Evolutionary conservation across 2,888 invertebrate genomes (phyloP), one percentile per base, ranked within the genome.

Genomic region (Diarsia dahlii): DNA sequence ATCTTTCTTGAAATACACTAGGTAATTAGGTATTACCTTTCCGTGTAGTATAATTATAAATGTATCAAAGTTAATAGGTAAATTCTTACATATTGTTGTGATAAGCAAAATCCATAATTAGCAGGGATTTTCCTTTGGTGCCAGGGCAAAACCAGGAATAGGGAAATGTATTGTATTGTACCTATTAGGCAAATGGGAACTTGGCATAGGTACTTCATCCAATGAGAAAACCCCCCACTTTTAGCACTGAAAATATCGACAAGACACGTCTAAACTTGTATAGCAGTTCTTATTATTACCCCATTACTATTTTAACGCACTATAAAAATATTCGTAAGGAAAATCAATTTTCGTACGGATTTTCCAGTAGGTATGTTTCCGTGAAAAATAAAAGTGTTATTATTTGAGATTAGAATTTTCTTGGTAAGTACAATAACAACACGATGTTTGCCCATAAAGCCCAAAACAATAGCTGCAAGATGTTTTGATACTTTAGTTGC

Each of bases 331-430:
- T 34, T 69, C 23, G 23, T 39, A 39, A 54, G 39, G 48, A 76
- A 76, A 76, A 69, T 69, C 52, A 76, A 62, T 73, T 67, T 76
- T 76, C 52, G 23, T 60, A 76, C 62, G n/a, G 77, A 46, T 76
- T 69, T 76, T 63, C 13, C 45, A 50, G n/a, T 66, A 58, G 45
- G 50, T 58, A 52, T 45, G 50, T 74, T 75, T 58, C 66, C 28
- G 50, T 75, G 66, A 58, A 75, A 28, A 58, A 60, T n/a, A 28
- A 75, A 50, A 75, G 28, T 65, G 28, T 65, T 56, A 18, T 73
- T 73, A 18, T 74, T 74, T 10, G 15, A 66, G n/a, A 75, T 74
- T 65, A 58, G 28, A 23, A 54, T 23, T 50, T 66, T 50, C 58
- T 66, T 66, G 74, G 48, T 74, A 64, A 46, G 39, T 58, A 58